Conservation (phyloP, 2,888 invertebrate genomes). For the Gnatocerus cornutus region DNA sequence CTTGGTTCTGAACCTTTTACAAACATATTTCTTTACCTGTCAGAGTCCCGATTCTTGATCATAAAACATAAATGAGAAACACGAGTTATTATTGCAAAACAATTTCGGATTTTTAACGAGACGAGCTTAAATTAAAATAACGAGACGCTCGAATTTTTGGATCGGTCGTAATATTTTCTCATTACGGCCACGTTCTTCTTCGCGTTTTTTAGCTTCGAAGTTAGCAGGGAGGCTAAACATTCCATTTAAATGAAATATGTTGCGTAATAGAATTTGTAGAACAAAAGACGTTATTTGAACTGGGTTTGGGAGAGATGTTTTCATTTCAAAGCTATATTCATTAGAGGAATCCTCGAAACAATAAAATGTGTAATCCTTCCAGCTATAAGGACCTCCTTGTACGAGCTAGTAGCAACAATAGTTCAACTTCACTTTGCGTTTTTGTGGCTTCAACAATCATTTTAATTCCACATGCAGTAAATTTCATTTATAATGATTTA, state of each 20-base stretch:
- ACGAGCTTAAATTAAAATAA: conserved; percentile 3
- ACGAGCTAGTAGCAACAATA: conserved; percentile 14
- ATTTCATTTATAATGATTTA: conserved; percentile 1
- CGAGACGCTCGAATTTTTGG: neutral
- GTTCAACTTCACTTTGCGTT: no score
- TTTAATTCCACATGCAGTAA: conserved; percentile 2
- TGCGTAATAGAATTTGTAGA: conserved; percentile 11
- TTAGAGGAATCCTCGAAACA: conserved; percentile 18
- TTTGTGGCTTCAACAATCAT: no score
- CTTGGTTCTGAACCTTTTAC: conserved; percentile 23
- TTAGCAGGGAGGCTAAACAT: neutral
- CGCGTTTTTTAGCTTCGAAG: neutral
- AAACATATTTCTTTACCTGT: conserved; percentile 28
- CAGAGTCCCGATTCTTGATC: conserved; percentile 5
- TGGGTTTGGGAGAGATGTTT: conserved; percentile 13
- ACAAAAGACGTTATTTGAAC: conserved; percentile 23
- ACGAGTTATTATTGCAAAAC: neutral
- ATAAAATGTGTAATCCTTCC: conserved; percentile 23
- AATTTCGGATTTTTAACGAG: conserved; percentile 4
- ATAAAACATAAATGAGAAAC: conserved; percentile 7
- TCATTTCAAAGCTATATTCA: conserved; percentile 22
- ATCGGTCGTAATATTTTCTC: conserved; percentile 10
- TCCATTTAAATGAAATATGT: conserved; percentile 4
- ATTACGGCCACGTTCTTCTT: neutral
- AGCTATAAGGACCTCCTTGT: conserved; percentile 18